Conservation (phyloP, 1,140 invertebrate genomes). For the Eriocheir sinensis region DNA sequence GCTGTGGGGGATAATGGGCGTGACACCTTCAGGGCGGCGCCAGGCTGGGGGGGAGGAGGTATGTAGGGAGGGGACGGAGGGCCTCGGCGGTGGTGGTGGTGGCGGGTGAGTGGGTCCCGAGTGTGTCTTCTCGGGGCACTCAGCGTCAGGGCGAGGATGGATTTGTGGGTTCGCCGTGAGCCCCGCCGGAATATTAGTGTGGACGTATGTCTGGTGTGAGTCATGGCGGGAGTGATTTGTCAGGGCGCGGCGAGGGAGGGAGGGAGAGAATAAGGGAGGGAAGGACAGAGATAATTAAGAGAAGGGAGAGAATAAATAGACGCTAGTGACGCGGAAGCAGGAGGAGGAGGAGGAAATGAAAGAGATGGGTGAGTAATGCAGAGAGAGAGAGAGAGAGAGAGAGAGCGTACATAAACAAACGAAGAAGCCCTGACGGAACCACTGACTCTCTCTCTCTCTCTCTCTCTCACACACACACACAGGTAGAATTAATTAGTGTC, state of each 20-base stretch:
- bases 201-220: too few species aligned
- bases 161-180: not conserved
- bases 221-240: not conserved
- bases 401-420: not conserved
- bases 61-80: not conserved
- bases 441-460: too few species aligned
- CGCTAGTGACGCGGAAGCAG: not conserved
- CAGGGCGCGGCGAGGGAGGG: not conserved
- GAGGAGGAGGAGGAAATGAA: slow-evolving; percentile 15
- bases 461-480: too few species aligned
- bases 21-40: not conserved
- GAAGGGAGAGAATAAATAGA: not conserved
- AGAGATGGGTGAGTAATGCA: not conserved
- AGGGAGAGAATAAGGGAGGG: not conserved
- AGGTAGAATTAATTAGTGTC: slow-evolving; percentile 16
- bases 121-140: not conserved
- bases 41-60: not conserved
- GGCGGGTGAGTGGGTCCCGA: not conserved
- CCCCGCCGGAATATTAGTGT: not conserved
- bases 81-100: not conserved
- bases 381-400: not conserved
- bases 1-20: not conserved
- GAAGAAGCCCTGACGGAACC: too few species aligned
- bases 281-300: slow-evolving; percentile 8
- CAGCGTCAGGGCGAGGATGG: not conserved